These are phyloP conservation scores for Troglohyphantes excavatus DNA, from an alignment of 2,888 invertebrate species.

Conservation along the genomic window DNA sequence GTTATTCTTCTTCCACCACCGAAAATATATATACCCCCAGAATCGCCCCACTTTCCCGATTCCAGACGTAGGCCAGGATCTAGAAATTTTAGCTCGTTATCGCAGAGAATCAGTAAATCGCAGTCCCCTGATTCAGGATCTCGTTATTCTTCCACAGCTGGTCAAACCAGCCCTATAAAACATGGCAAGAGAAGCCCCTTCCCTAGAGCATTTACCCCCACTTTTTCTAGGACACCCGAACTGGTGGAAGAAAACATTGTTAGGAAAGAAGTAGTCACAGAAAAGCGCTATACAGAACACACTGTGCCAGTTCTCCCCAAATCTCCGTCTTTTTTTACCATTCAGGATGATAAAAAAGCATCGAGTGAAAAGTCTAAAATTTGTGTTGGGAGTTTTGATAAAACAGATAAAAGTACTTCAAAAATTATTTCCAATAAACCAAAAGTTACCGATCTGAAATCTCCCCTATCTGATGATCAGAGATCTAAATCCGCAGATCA, in stretches of 20 bases:
- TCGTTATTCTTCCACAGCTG: constrained; percentile 52
- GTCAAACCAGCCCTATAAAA: constrained; percentile 53
- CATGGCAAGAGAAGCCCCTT: constrained; percentile 40
- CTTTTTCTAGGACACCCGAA: constrained; percentile 38
- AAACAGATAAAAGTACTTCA: neutral
- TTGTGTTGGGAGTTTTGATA: neutral
- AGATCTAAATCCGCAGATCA: constrained; percentile 10
- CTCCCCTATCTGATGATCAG: neutral
- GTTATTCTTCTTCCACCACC: constrained; percentile 73
- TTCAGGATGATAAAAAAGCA: too few species aligned
- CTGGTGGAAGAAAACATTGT: neutral
- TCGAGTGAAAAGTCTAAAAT: constrained; percentile 38
- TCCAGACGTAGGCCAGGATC: constrained; percentile 27
- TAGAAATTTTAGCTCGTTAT: constrained; percentile 7
- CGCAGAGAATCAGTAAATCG: constrained; percentile 55
- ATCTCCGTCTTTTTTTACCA: neutral
- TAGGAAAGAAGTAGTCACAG: constrained; percentile 27
- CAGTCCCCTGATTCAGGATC: constrained; percentile 41
- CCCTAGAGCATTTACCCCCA: constrained; percentile 42
- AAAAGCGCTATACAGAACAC: constrained; percentile 19
- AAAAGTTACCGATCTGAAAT: constrained; percentile 2
- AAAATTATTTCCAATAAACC: neutral
- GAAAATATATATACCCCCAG: constrained; percentile 74
- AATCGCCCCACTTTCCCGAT: constrained; percentile 53
- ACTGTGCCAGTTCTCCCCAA: constrained; percentile 7